These are phyloP conservation scores for Acrocyrtus sp. DNA, from an alignment of 2,888 invertebrate species.

Conservation along the genomic window DNA sequence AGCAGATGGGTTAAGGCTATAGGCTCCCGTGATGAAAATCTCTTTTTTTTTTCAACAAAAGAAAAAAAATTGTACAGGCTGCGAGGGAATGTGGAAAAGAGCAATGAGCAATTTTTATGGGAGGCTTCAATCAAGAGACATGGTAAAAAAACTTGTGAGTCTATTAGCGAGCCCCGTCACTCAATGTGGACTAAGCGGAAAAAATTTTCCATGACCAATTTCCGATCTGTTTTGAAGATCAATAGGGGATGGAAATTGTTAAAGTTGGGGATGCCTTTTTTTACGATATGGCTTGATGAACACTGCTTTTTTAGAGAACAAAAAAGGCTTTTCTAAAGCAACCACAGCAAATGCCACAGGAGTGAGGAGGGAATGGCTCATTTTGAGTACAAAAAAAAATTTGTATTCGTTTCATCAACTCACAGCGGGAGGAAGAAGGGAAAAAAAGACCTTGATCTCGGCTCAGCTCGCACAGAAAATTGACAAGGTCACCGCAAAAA, in stretches of 20 bases:
- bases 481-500: constrained; percentile 41
- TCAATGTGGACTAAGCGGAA: background rate
- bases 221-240: constrained; percentile 23
- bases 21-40: background rate
- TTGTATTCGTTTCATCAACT: too few species aligned
- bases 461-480: constrained; percentile 21
- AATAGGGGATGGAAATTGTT: background rate
- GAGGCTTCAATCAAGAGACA: background rate
- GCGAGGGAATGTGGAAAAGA: background rate
- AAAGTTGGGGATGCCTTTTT: background rate
- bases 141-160: background rate
- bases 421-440: constrained; percentile 7
- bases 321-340: background rate
- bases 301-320: background rate
- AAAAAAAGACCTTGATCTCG: constrained; percentile 38
- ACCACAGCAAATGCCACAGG: background rate
- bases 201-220: constrained; percentile 24
- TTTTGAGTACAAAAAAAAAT: too few species aligned
- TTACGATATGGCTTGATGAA: background rate
- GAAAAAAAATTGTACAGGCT: background rate
- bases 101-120: background rate
- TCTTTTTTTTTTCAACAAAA: background rate
- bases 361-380: background rate
- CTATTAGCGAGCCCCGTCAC: background rate
- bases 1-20: too few species aligned